A percentile compares a stretch with the other conserved stretches of the same genome.
These are phyloP conservation scores for Spilarctia lutea DNA, from an alignment of 2,888 invertebrate species.

Conservation along the genomic window DNA sequence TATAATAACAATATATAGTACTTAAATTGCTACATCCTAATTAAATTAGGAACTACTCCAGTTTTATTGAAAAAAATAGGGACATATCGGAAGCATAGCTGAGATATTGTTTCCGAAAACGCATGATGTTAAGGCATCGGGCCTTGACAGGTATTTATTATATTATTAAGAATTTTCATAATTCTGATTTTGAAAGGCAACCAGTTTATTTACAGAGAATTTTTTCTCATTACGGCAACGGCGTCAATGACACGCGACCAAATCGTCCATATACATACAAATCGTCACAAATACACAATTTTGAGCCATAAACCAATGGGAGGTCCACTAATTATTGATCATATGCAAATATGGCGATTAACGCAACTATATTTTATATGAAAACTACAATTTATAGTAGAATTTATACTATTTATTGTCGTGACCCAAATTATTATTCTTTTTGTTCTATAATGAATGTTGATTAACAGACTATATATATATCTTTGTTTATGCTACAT, in stretches of 20 bases:
- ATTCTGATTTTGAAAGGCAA: constrained; percentile 3
- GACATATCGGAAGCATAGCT: neutral
- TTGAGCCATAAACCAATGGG: constrained; percentile 67
- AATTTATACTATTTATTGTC: constrained; percentile 29
- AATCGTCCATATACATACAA: constrained; percentile 70
- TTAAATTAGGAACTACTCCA: neutral
- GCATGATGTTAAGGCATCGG: neutral
- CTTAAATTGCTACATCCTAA: no score
- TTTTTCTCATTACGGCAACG: constrained; percentile 54
- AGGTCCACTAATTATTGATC: constrained; percentile 80
- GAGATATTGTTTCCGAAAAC: neutral
- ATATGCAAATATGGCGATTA: constrained; percentile 74
- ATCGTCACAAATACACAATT: constrained; percentile 66
- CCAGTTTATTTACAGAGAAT: constrained; percentile 32
- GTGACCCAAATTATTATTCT: constrained; percentile 35
- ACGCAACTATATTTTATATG: constrained; percentile 56
- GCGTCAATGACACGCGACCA: constrained; percentile 70
- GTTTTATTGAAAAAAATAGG: neutral
- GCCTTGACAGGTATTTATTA: neutral
- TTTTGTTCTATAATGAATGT: constrained; percentile 28
- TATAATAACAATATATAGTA: no score
- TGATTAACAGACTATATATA: constrained; percentile 45
- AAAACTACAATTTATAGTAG: constrained; percentile 34
- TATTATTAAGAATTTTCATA: neutral
- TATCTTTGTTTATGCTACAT: constrained; percentile 44